Conservation (phyloP, 2,888 invertebrate species). For the Teleiodes luculella region DNA sequence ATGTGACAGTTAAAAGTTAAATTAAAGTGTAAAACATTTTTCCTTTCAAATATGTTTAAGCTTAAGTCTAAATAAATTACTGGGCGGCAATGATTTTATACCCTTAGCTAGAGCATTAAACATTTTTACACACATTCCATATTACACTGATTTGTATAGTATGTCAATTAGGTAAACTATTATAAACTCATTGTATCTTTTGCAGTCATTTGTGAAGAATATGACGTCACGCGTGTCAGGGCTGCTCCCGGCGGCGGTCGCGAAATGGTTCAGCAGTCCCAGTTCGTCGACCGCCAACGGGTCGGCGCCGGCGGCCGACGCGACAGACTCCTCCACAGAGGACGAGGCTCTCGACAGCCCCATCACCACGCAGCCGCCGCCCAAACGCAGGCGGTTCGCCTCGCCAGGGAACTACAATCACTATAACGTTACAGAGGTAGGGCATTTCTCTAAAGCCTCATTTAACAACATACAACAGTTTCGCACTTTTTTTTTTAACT, state of each 20-base stretch:
- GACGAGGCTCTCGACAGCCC: conserved; percentile 49
- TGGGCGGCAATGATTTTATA: too few relatives aligned
- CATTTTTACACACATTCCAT: too few relatives aligned
- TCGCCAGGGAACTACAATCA: conserved; percentile 34
- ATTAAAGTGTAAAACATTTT: too few relatives aligned
- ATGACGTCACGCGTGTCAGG: conserved; percentile 81
- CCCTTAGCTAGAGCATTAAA: too few relatives aligned
- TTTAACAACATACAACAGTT: too few relatives aligned
- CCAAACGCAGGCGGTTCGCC: conserved; percentile 56
- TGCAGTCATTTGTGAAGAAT: conserved; percentile 84
- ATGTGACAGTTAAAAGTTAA: too few relatives aligned
- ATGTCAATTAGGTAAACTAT: too few relatives aligned
- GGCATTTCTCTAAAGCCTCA: conserved; percentile 14
- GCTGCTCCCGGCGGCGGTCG: conserved; percentile 79
- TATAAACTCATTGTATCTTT: conserved; percentile 40
- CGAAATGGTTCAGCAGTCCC: conserved; percentile 73
- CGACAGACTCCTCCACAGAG: conserved; percentile 60
- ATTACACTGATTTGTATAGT: too few relatives aligned
- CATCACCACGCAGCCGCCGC: conserved; percentile 57
- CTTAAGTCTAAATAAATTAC: too few relatives aligned
- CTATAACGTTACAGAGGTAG: conserved; percentile 41
- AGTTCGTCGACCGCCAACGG: conserved; percentile 58
- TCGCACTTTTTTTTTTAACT: too few relatives aligned
- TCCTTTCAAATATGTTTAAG: too few relatives aligned
- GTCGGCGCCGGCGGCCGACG: conserved; percentile 53